A percentile compares a stretch with the other conserved stretches of the same genome.
phyloP scores from a whole-genome alignment of 2,888 invertebrate genomes.

The Euclidia mi region DNA sequence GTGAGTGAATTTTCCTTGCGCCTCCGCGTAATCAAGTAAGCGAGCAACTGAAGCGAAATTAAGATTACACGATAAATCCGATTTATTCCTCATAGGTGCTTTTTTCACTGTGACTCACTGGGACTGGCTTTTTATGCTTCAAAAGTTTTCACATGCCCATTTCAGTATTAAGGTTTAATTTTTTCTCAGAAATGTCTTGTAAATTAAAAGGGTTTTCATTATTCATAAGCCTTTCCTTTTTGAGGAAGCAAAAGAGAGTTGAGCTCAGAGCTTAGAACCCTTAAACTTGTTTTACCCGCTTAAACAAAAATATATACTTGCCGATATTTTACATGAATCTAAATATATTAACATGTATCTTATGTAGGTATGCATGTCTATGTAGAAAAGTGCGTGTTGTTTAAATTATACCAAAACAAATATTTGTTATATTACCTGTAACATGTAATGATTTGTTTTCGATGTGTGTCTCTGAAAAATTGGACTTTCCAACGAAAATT shows the following conservation, averaged over 20 bases:
- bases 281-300: constrained; percentile 14
- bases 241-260: constrained; percentile 21
- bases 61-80: constrained; percentile 80
- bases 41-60: constrained; percentile 74
- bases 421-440: no score
- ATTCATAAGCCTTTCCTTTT: constrained; percentile 24
- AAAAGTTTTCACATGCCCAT: constrained; percentile 63
- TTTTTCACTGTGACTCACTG: constrained; percentile 62
- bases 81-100: constrained; percentile 71
- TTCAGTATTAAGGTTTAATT: constrained; percentile 54
- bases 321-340: no score
- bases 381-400: no score
- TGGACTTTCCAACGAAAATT: no score
- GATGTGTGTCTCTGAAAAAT: no score
- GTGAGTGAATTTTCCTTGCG: constrained; percentile 68
- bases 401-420: no score
- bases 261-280: constrained; percentile 16
- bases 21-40: constrained; percentile 73
- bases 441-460: no score
- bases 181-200: constrained; percentile 24
- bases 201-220: constrained; percentile 35
- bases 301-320: no score
- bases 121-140: constrained; percentile 62
- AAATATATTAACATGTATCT: no score
- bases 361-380: no score